Conservation (phyloP, 2,797 vertebrate species). For the Alcedo atthis region DNA sequence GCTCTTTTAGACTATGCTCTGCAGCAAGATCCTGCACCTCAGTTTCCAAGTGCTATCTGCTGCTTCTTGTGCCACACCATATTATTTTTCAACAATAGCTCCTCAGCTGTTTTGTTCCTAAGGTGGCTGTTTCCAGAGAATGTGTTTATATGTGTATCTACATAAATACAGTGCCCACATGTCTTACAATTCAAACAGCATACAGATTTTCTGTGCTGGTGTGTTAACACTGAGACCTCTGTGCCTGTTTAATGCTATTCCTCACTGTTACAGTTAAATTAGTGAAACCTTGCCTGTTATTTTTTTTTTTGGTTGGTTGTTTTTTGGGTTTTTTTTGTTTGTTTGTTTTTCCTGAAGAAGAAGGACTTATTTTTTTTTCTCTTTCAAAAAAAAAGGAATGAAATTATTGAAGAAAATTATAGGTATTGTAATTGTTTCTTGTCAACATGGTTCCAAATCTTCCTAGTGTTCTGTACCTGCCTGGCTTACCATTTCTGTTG, state of each 20-base stretch:
- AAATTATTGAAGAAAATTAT: not conserved
- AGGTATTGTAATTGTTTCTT: not conserved
- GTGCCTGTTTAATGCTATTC: not conserved
- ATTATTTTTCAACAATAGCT: not conserved
- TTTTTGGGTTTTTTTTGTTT: no score
- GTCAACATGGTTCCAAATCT: not conserved
- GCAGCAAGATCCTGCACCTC: not conserved
- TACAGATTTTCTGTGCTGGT: not conserved
- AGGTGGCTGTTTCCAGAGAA: not conserved
- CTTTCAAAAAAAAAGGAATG: not conserved
- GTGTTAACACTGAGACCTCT: not conserved
- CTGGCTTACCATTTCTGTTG: not conserved
- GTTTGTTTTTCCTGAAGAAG: not conserved
- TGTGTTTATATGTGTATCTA: not conserved
- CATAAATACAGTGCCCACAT: not conserved
- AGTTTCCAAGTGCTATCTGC: not conserved
- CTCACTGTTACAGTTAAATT: not conserved
- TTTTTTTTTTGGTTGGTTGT: no score
- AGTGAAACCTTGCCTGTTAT: not conserved
- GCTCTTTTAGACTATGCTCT: not conserved
- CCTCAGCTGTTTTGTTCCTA: not conserved
- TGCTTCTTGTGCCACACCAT: not conserved
- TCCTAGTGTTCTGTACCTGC: not conserved
- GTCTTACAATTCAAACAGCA: not conserved
- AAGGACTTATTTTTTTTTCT: not conserved